Conservation (phyloP, 2,797 vertebrate species). For the Cirrhinus mrigala region DNA sequence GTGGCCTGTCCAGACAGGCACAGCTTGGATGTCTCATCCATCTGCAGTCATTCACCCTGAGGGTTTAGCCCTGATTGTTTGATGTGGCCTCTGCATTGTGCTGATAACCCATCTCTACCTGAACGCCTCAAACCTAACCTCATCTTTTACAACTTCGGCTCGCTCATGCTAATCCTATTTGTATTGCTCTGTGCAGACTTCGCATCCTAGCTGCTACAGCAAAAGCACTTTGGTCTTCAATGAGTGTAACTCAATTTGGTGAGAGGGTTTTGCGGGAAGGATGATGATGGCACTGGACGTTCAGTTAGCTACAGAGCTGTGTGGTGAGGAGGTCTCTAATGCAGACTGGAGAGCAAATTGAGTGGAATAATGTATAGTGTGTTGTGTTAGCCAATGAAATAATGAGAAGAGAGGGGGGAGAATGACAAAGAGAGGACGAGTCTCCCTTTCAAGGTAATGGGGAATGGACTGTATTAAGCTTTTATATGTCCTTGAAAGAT, state of each 20-base stretch:
- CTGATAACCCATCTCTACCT: conserved; percentile 47
- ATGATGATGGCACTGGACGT: background rate
- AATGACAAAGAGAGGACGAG: background rate
- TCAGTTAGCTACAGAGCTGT: conserved; percentile 30
- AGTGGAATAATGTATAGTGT: conserved; percentile 57
- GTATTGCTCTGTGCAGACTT: background rate
- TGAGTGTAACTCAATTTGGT: conserved; percentile 14
- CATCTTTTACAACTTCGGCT: background rate
- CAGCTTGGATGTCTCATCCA: conserved; percentile 52
- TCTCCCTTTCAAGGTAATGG: conserved; percentile 24
- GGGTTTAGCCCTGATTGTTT: conserved; percentile 53
- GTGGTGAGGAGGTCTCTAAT: conserved; percentile 17
- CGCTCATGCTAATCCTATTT: background rate
- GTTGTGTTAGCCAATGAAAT: conserved; percentile 16
- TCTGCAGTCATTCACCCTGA: conserved; percentile 55
- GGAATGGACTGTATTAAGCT: conserved; percentile 12
- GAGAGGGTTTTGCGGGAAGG: conserved; percentile 1
- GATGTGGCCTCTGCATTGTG: conserved; percentile 53
- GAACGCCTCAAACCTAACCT: conserved; percentile 8
- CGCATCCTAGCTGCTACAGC: background rate
- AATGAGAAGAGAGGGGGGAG: conserved; percentile 28
- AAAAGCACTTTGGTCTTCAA: conserved; percentile 7
- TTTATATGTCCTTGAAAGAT: conserved; percentile 35
- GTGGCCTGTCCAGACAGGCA: conserved; percentile 62
- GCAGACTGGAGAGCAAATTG: conserved; percentile 44